Conservation (phyloP, 2,113 vertebrate species). For the Sturnira hondurensis region DNA sequence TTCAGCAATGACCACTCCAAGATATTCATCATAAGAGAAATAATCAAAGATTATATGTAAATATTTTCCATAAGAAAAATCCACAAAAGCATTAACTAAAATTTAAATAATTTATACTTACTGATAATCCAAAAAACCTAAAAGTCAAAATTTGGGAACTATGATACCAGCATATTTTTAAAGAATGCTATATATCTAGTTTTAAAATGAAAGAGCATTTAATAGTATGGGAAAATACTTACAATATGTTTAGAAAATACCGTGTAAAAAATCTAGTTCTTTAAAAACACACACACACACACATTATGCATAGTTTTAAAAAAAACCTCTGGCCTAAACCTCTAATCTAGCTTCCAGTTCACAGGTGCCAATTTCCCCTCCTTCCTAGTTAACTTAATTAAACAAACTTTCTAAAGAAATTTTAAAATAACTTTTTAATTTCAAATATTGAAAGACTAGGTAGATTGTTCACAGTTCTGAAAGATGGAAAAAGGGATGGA, state of each 20-base stretch:
- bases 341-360: background rate
- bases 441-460: background rate
- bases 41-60: background rate
- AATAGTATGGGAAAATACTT: background rate
- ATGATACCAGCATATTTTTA: background rate
- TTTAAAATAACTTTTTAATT: background rate
- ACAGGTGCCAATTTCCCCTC: background rate
- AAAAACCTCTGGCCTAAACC: background rate
- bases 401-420: constrained; percentile 19
- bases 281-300: background rate
- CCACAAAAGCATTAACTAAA: background rate
- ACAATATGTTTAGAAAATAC: constrained; percentile 5
- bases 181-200: background rate
- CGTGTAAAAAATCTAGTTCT: background rate
- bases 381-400: background rate
- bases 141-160: background rate
- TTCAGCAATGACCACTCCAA: background rate
- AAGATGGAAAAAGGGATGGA: constrained; percentile 21
- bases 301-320: background rate
- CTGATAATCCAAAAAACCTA: background rate
- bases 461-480: background rate
- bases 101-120: background rate
- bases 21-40: constrained; percentile 6
- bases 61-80: background rate
- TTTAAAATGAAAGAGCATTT: background rate